Base-by-base conservation (phyloP, 2,113 vertebrate genomes). In the Eurystomus gularis region DNA sequence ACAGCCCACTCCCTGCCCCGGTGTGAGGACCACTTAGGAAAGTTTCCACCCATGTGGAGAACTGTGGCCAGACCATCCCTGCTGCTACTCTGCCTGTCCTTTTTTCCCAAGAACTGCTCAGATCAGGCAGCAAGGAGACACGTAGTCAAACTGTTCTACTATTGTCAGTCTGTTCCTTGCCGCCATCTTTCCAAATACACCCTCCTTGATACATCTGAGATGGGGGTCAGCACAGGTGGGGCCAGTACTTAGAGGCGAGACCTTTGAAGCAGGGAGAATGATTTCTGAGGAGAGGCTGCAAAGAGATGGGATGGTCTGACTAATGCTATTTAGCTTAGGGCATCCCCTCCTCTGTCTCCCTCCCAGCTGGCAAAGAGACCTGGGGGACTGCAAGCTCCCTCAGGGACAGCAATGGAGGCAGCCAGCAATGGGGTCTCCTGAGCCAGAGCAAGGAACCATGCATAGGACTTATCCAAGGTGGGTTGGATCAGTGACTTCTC, bases 201-300 rank as follows among this genome's bases (percentile, higher is more conserved):
- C 6, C 10, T 82, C 64, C n/a, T 37, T 60, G 39, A 60, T 46
- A 37, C 4, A 40, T 11, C 14, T 42, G 81, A 83, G 35, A 18
- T 55, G 64, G 83, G 54, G 48, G 35, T 5, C 31, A 58, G 51
- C 28, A 62, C 24, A 62, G 42, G 24, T 7, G 15, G 35, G 17
- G 26, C 26, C 44, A 39, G 33, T n/a, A 42, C 37, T 70, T 24
- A 10, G 18, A 64, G 20, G 29, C 7, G 18, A 89, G 37, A 26
- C 0, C 0, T 46, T 37, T 54, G 70, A 62, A 82, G 42, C 6
- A 66, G n/a, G 16, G 16, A 20, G 7, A 58, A 10, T 26, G 33
- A 68, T 51, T 75, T 79, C 39, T 86, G 46, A 73, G 66, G 64
- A 76, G n/a, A 10, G 7, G 10, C 10, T 66, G 12, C 51, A 70